Percentiles rank a stretch among this genome's conserved stretches.
phyloP scores from a whole-genome alignment of 2,113 vertebrate species.

The Ictalurus punctatus region DNA sequence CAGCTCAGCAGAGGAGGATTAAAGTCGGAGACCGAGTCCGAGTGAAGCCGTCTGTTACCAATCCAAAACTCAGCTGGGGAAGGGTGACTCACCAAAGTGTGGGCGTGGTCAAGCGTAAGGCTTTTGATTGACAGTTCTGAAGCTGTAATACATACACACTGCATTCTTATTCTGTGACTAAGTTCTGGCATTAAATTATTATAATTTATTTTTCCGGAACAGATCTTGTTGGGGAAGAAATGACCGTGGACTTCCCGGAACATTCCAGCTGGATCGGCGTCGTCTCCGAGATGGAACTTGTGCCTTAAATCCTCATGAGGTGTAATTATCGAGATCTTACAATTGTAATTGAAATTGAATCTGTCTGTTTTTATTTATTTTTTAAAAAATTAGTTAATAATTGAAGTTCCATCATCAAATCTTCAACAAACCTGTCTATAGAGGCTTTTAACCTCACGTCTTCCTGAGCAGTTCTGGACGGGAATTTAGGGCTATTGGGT shows the following conservation, averaged over 20 bases:
- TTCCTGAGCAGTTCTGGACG: too few relatives aligned
- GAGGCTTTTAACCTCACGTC: too few relatives aligned
- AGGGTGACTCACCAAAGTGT: not conserved
- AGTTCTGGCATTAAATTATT: not conserved
- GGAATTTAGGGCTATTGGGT: too few relatives aligned
- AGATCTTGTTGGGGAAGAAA: constrained; percentile 7
- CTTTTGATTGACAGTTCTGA: not conserved
- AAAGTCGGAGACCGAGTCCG: constrained; percentile 39
- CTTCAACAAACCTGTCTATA: too few relatives aligned
- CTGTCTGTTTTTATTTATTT: not conserved
- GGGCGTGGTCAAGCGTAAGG: constrained; percentile 31
- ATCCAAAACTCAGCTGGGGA: constrained; percentile 41
- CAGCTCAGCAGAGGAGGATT: not conserved
- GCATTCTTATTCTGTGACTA: not conserved
- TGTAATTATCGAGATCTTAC: not conserved
- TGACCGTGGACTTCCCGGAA: constrained; percentile 44
- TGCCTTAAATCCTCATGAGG: not conserved
- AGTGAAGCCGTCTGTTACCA: constrained; percentile 27
- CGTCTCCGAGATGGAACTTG: constrained; percentile 35
- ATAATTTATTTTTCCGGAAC: not conserved
- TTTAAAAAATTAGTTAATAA: not conserved
- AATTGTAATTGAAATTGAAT: not conserved
- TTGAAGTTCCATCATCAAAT: too few relatives aligned
- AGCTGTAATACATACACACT: not conserved
- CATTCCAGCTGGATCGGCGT: constrained; percentile 21